Base-by-base conservation (phyloP, 2,888 invertebrate genomes). In the Phasia obesa region DNA sequence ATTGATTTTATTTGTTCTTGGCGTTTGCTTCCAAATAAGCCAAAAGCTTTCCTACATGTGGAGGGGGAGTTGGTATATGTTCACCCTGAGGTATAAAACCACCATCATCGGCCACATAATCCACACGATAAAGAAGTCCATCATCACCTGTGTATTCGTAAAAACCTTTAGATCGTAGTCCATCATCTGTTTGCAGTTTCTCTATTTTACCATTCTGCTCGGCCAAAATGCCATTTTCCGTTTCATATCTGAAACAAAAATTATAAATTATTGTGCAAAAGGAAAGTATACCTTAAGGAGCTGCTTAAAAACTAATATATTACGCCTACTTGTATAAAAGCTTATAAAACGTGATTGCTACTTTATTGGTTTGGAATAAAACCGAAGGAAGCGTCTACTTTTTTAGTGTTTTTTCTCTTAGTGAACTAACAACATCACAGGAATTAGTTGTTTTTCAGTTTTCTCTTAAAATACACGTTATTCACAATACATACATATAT, bases 101-200 rank as follows among this genome's bases (percentile, higher is more conserved):
- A 86, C 93, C 92, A 83, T 93, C 93, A 87, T 93, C 93, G 7
- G 93, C 93, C n/a, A 91, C 91, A 86, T 93, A 93, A 73, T 92
- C 91, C 25, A 93, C 91, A 1, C 91, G 90, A 86, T 93, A 93
- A 27, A 92, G 90, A 1, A 92, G 88, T 49, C 93, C 93, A 87
- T 93, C 93, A 65, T 94, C 94, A 1, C 94, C 95, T 0, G 94
- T 93, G 88, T 94, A 95, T 86, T 94, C 93, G 88, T 93, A 95
- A 88, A 94, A 94, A 3, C 95, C 95, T 74, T 92, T 92, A 0
- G 94, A 93, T 73, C 93, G 92, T 60, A 95, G 93, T 1, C 93
- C 94, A 2, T 92, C 92, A 19, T 92, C 92, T 23, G 90, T 87
- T 0, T 93, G 92, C 13, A 92, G 87, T 84, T 93, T 91, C 85